Evolutionary conservation across 2,797 vertebrate species (phyloP), one percentile per base, ranked within the genome.

Genomic region (Parauchenoglanis ngamensis): DNA sequence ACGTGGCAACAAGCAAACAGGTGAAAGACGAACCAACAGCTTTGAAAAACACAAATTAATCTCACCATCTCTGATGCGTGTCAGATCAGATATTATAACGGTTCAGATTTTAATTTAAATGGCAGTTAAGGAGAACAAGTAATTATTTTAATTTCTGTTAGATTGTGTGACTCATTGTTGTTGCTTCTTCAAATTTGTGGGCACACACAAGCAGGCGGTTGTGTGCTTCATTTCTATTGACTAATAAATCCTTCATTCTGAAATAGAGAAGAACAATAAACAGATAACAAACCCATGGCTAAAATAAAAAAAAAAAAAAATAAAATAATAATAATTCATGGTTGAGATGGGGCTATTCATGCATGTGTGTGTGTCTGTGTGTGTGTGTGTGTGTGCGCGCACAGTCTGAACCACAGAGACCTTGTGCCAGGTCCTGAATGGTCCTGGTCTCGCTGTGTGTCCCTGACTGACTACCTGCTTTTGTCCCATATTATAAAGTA

Each of bases 401-500:
- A 31, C 19, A 11, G 31, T 73, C n/a, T 49, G 63, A 54, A 21
- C 21, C 77, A 68, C n/a, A 68, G 46, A 54, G 10, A 44, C 56
- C 15, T 80, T 80, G 21, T 6, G 44, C 57, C 21, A 70, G 46
- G 44, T 83, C 35, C 52, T 70, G 52, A 59, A 44, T 70, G 35
- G 65, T 59, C 19, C 31, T 25, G 57, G 31, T 80, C 75, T 86
- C 85, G 21, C 28, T 25, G 31, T n/a, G 63, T 80, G 63, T 81
- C 17, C 13, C 49, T 68, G 76, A 70, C 59, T 81, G 63, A 81
- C 54, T 81, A 15, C 31, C 77, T 12, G 63, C 31, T 68, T 44
- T 44, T 44, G 52, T 67, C 52, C 61, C 61, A 80, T 77, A 81
- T 68, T 68, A 12, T 54, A 82, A 86, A 86, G 67, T 86, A 63